phyloP scores from a whole-genome alignment of 2,113 vertebrate genomes.

The Tiliqua scincoides region DNA sequence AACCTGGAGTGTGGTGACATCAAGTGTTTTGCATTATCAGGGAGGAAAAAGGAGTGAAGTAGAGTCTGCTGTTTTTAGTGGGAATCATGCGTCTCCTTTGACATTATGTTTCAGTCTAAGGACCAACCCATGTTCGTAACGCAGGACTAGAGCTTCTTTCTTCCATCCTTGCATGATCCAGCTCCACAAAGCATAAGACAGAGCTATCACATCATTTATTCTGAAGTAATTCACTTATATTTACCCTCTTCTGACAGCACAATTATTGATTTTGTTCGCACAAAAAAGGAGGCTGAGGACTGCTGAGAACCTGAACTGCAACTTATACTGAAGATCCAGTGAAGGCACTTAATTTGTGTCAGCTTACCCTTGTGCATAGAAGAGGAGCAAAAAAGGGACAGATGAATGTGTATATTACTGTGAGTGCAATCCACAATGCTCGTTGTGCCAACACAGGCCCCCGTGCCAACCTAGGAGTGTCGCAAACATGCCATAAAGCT shows the following conservation, averaged over 20 bases:
- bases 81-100: background rate
- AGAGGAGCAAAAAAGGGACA: constrained; percentile 17
- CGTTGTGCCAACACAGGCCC: no score
- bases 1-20: background rate
- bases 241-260: background rate
- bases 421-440: no score
- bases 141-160: no score
- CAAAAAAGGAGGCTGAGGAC: constrained; percentile 38
- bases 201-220: constrained; percentile 3
- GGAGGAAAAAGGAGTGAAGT: no score
- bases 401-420: background rate
- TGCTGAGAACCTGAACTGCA: constrained; percentile 25
- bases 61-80: background rate
- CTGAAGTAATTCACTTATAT: constrained; percentile 7
- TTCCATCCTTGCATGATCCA: background rate
- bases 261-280: constrained; percentile 43
- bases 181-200: background rate
- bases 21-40: background rate
- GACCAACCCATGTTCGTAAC: background rate
- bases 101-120: background rate
- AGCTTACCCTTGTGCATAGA: background rate
- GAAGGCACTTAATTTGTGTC: constrained; percentile 35
- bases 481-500: no score
- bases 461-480: no score
- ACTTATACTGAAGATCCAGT: constrained; percentile 27